phyloP scores from a whole-genome alignment of 1,140 invertebrate species.

The Calephelis nemesis region DNA sequence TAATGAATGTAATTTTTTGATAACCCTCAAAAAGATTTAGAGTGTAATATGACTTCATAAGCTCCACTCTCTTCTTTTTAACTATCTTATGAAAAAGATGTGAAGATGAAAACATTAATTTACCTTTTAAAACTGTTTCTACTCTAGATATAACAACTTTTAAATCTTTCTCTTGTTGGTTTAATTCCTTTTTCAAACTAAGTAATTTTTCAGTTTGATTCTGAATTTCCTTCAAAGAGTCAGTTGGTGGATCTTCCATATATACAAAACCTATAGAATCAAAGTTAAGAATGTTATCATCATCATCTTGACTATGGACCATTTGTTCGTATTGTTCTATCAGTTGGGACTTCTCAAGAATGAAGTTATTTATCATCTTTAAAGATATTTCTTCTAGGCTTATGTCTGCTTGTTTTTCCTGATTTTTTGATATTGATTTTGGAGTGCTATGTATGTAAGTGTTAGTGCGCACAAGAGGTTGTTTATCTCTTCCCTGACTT shows the following conservation, averaged over 20 bases:
- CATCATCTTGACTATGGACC: conserved; percentile 80
- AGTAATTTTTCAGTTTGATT: conserved; percentile 83
- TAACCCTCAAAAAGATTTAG: too few relatives aligned
- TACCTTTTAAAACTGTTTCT: conserved; percentile 58
- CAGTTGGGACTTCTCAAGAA: conserved; percentile 83
- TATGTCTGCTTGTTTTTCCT: conserved; percentile 79
- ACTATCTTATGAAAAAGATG: too few relatives aligned
- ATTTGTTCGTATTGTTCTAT: conserved; percentile 84
- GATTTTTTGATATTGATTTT: conserved; percentile 71
- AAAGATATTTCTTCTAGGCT: conserved; percentile 89
- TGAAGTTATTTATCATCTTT: conserved; percentile 84
- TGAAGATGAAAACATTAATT: conserved; percentile 24
- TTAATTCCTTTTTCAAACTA: conserved; percentile 81
- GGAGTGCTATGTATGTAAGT: conserved; percentile 83
- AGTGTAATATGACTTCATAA: too few relatives aligned
- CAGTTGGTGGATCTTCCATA: conserved; percentile 81
- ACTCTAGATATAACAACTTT: conserved; percentile 67
- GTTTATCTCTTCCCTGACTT: conserved; percentile 68
- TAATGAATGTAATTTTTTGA: too few relatives aligned
- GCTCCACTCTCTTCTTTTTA: too few relatives aligned
- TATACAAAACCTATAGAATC: conserved; percentile 84
- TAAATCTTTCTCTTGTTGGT: conserved; percentile 83
- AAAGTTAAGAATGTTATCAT: conserved; percentile 70
- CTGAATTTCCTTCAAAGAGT: conserved; percentile 83
- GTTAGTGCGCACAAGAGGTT: conserved; percentile 80